Evolutionary conservation across 2,888 invertebrate genomes (phyloP), one percentile per base, ranked within the genome.

Genomic region (Prenolepis imparis): DNA sequence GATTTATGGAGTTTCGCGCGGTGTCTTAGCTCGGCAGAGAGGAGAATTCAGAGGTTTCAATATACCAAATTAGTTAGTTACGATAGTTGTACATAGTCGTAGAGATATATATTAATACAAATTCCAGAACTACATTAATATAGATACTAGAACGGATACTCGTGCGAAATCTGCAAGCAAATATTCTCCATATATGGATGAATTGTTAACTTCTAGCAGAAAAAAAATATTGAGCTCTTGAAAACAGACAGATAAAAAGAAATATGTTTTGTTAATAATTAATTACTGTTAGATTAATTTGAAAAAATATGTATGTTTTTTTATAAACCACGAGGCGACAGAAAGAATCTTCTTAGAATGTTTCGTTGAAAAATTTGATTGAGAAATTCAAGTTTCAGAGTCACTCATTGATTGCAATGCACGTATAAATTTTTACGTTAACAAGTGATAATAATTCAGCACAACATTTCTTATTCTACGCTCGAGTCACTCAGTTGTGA

Each of bases 361-460:
- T 39, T 6, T 57, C 32, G 5, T 8, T 32, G 1, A 73, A 61
- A 15, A 28, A 28, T 28, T 28, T 61, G 8, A 28, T 15, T 28
- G 61, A 28, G 15, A 8, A 24, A 12, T 61, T 61, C 15, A 41
- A 28, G 41, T 39, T 55, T 61, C 24, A 67, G 55, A 28, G 5
- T 3, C 18, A 44, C 18, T 52, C 15, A 28, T 11, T n/a, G 12
- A 81, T 73, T 59, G 18, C 81, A 63, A 87, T 83, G 78, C 66
- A 78, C 61, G 80, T 75, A 67, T n/a, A 73, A 55, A 24, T 82
- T 86, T 86, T 67, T 75, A 75, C 68, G 39, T 87, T 85, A 89
- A 81, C 82, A 83, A 86, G 82, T 82, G 87, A 88, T 77, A 83
- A 89, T 87, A 80, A 83, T 80, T 57, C 55, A 73, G 48, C 52